Base-by-base conservation (phyloP, 1,140 invertebrate genomes). In the Drosophila yakuba region DNA sequence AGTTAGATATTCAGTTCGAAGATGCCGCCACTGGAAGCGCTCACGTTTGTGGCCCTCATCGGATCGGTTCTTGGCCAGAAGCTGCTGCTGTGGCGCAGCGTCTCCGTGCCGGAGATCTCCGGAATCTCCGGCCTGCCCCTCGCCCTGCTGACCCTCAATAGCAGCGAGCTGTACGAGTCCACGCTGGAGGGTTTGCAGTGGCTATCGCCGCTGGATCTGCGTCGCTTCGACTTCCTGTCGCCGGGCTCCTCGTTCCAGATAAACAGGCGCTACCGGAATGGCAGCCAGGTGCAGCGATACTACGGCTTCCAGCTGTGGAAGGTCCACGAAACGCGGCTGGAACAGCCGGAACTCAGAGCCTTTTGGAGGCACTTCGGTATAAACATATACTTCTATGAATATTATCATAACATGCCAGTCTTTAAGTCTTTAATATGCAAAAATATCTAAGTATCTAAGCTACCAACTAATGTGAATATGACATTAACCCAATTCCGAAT, bases 291-390 rank as follows among this genome's bases (percentile, higher is more conserved):
- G 45, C 51, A 67, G 6, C 80, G 90, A 1, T 91, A 91, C 48
- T 77, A 85, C 39, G 84, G 84, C 12, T 47, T 61, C 44, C 90
- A 91, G 72, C 56, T 91, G 58, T 91, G 90, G 90, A 91, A 91
- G 55, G 20, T 91, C 47, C 90, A 91, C 35, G 83, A 90, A 45
- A 90, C 74, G 0, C 54, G 89, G 6, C 56, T 91, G 14, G 45
- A 25, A 1, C 64, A 74, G 63, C 57, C 62, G 20, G 17, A 63
- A 38, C 43, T 91, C 0, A 60, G 69, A 11, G 47, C 55, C 15
- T 89, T 91, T 32, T 80, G 85, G 67, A 47, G 71, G 3, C 52
- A 41, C n/a, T 91, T 90, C 72, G 90, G 90, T 91, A 90, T 23
- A 11, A 35, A n/a, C 44, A 10, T 4, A n/a, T 23, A 0, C 1